Base-by-base conservation (phyloP, 2,797 vertebrate species). In the Halcyon leucocephala region DNA sequence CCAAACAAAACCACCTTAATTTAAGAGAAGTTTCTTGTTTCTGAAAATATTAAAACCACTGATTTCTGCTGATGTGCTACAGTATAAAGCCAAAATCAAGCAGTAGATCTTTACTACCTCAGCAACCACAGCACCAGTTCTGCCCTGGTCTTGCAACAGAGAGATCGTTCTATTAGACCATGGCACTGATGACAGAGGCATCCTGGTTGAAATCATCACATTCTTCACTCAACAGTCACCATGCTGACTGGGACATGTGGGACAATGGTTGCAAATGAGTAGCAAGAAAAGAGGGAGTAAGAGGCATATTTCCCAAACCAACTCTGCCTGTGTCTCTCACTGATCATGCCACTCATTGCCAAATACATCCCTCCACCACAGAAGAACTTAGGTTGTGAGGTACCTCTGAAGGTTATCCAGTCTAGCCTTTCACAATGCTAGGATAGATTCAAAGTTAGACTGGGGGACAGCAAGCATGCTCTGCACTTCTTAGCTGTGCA, bases 331-430 rank as follows among this genome's bases (percentile, higher is more conserved):
- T 51, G 15, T 54, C 44, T 60, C 20, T 20, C 44, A 64, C 20
- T 20, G 14, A 49, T 26, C 1, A 5, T 77, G 57, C 17, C 6
- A 7, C 24, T 42, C 7, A 29, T 21, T 0, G 0, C 22, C 48
- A 91, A 51, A 33, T 7, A 8, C 16, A 12, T 65, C 18, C 9
- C 19, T 84, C 13, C 29, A 73, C 5, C 39, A 49, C n/a, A 82
- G 61, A 70, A 73, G 18, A 71, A 44, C 14, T 58, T 37, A 49
- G 21, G 8, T 9, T 58, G 28, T 35, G 55, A 78, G 3, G 2
- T 54, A 25, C 5, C 5, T 48, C 41, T 44, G 28, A 16, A 31
- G 20, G n/a, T 37, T 51, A 57, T 14, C 25, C 57, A 54, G 25
- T 28, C 49, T 39, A 66, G 8, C 15, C 5, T 9, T 69, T 69